phyloP scores from a whole-genome alignment of 2,888 invertebrate genomes.

The Tetanocera ferruginea region DNA sequence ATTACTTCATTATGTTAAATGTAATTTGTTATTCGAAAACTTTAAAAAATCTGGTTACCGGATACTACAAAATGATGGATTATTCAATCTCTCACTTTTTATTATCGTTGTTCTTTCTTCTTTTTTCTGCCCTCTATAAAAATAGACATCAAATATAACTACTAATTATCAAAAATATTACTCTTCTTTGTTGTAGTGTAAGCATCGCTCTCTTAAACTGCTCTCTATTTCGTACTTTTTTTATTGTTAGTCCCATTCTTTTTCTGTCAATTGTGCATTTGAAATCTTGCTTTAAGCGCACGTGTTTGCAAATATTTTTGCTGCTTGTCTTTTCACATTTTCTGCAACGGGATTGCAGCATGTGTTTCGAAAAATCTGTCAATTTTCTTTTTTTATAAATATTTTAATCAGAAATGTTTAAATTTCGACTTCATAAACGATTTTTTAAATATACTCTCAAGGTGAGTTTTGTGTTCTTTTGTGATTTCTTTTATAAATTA shows the following conservation, averaged over 20 bases:
- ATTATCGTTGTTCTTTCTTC: too few species aligned
- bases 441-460: conserved; percentile 21
- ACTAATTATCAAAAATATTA: too few species aligned
- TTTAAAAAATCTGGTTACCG: too few species aligned
- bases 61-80: too few species aligned
- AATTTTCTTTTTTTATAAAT: neutral
- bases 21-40: too few species aligned
- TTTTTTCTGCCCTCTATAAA: too few species aligned
- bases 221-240: neutral
- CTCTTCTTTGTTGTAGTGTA: too few species aligned
- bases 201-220: neutral
- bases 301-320: neutral
- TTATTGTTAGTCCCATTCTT: too few species aligned
- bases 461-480: conserved; percentile 19
- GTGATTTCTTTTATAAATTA: neutral
- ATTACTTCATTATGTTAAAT: too few species aligned
- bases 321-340: neutral
- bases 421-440: conserved; percentile 4
- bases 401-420: neutral
- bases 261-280: too few species aligned
- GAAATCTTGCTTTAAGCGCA: neutral
- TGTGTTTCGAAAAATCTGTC: neutral
- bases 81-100: too few species aligned
- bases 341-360: neutral
- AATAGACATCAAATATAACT: too few species aligned